Conservation (phyloP, 2,888 invertebrate species). For the Drosophila anceps region DNA sequence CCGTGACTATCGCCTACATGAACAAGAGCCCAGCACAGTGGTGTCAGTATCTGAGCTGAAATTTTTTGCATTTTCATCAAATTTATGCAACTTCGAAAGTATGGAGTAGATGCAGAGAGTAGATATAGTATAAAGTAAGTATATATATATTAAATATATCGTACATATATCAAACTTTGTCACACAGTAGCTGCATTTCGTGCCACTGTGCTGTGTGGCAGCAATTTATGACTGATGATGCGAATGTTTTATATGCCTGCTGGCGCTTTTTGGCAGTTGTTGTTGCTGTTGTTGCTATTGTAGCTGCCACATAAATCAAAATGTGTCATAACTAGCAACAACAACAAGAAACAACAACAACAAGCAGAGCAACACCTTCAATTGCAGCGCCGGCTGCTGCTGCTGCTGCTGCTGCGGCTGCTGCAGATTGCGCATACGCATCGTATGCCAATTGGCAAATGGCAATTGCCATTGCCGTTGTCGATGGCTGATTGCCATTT, state of each 20-base stretch:
- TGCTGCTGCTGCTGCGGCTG: constrained; percentile 19
- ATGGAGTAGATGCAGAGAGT: no score
- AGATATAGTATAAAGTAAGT: no score
- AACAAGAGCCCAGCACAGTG: constrained; percentile 34
- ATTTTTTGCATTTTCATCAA: no score
- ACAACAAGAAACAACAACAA: constrained; percentile 38
- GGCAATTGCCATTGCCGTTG: constrained; percentile 33
- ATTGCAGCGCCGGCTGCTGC: constrained; percentile 19
- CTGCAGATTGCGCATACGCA: constrained; percentile 67
- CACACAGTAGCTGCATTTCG: constrained; percentile 1
- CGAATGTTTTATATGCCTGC: constrained; percentile 49
- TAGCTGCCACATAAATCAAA: constrained; percentile 71
- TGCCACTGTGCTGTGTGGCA: constrained; percentile 30
- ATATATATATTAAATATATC: no score
- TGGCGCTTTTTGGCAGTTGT: constrained; percentile 72
- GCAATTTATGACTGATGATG: constrained; percentile 72
- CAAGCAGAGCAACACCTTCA: constrained; percentile 43
- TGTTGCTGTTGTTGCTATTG: constrained; percentile 32
- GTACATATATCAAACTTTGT: no score
- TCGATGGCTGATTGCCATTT: constrained; percentile 16
- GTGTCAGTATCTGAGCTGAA: neutral
- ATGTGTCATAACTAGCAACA: constrained; percentile 75
- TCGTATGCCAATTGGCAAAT: constrained; percentile 36
- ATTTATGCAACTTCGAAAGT: no score
- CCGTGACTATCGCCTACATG: constrained; percentile 44